Evolutionary conservation across 2,888 invertebrate species (phyloP).

Genomic region (Tinea pellionella): DNA sequence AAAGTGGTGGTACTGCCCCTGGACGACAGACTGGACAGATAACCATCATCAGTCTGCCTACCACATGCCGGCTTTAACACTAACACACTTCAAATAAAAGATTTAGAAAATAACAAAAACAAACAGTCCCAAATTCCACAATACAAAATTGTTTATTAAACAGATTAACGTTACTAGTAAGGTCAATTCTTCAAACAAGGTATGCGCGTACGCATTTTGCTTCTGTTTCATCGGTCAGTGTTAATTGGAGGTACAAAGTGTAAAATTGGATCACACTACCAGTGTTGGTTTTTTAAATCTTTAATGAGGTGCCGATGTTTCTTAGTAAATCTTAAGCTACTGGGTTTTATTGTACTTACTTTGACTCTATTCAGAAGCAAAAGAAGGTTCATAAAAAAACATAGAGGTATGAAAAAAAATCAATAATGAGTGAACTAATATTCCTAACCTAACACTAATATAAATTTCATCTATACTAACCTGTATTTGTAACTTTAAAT

Average conservation of each 20-base stretch:
- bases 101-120: not conserved
- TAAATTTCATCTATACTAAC: no score
- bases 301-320: constrained; percentile 2
- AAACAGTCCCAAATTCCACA: not conserved
- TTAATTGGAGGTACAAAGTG: constrained; percentile 50
- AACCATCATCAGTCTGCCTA: no score
- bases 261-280: constrained; percentile 37
- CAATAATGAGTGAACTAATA: no score
- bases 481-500: no score
- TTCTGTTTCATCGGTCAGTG: constrained; percentile 32
- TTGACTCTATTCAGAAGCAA: no score
- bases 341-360: not conserved
- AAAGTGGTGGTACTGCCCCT: no score
- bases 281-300: constrained; percentile 15
- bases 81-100: not conserved
- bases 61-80: no score
- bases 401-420: no score
- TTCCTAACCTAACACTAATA: no score
- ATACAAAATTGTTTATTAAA: constrained; percentile 30
- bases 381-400: no score
- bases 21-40: no score
- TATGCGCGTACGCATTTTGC: constrained; percentile 14
- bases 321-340: not conserved
- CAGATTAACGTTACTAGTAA: constrained; percentile 32
- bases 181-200: constrained; percentile 34